phyloP scores from a whole-genome alignment of 1,140 invertebrate species.

The Macrocentrus cingulum region DNA sequence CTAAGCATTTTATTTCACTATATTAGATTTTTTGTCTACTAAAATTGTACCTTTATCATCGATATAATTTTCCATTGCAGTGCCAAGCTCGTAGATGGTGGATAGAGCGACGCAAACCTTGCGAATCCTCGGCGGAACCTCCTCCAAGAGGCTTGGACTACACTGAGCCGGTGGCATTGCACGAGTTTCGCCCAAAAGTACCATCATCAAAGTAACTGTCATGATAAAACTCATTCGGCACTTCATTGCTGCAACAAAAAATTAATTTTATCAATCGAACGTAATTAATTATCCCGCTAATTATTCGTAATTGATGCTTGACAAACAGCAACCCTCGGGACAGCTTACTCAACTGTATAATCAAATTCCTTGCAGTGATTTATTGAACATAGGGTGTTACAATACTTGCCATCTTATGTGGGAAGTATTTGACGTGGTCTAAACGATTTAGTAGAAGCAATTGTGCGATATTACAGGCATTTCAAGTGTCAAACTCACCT shows the following conservation, averaged over 20 bases:
- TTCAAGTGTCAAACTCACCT: neutral
- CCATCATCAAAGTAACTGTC: slow-evolving; percentile 35
- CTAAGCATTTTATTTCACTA: neutral
- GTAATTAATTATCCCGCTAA: too few species aligned
- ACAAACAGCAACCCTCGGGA: too few species aligned
- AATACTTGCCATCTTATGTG: neutral
- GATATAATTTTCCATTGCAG: slow-evolving; percentile 60
- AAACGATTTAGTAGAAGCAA: slow-evolving; percentile 20
- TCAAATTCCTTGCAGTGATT: too few species aligned
- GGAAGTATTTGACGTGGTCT: slow-evolving; percentile 4
- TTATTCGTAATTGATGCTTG: too few species aligned
- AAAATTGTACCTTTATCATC: slow-evolving; percentile 55
- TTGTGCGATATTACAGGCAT: neutral
- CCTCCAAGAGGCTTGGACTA: slow-evolving; percentile 58
- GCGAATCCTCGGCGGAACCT: slow-evolving; percentile 60
- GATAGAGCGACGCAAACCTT: slow-evolving; percentile 61
- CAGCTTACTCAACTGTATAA: too few species aligned
- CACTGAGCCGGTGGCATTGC: slow-evolving; percentile 59
- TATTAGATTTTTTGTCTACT: neutral
- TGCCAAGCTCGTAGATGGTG: slow-evolving; percentile 58
- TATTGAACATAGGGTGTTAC: too few species aligned
- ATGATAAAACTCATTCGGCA: slow-evolving; percentile 38
- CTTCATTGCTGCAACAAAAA: slow-evolving; percentile 36
- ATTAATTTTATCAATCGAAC: neutral
- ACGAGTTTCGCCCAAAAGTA: slow-evolving; percentile 37